phyloP scores from a whole-genome alignment of 2,888 invertebrate genomes.

The Xylota segnis region DNA sequence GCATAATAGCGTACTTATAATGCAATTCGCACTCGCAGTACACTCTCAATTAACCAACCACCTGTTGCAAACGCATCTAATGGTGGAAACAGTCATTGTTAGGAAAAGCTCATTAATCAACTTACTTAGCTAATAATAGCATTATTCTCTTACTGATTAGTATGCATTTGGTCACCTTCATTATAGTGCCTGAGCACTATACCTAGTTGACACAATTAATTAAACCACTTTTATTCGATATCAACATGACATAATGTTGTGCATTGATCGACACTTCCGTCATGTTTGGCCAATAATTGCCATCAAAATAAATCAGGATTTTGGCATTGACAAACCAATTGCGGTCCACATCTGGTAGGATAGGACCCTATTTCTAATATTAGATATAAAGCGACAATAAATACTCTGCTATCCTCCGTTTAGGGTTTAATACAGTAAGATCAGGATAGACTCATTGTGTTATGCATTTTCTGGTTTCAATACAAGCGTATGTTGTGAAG shows the following conservation, averaged over 20 bases:
- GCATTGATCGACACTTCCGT: background rate
- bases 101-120: constrained; percentile 57
- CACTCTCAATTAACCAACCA: constrained; percentile 2
- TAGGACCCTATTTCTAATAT: too few relatives aligned
- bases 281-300: background rate
- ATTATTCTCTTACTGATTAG: constrained; percentile 55
- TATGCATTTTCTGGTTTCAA: too few relatives aligned
- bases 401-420: too few relatives aligned
- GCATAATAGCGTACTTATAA: background rate
- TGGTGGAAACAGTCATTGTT: background rate
- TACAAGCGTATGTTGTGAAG: too few relatives aligned
- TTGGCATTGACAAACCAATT: background rate
- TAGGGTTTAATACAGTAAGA: too few relatives aligned
- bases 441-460: too few relatives aligned
- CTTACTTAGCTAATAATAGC: constrained; percentile 52
- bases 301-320: background rate
- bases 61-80: constrained; percentile 15
- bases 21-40: too few relatives aligned
- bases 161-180: constrained; percentile 57
- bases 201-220: constrained; percentile 11
- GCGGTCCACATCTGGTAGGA: too few relatives aligned
- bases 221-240: constrained; percentile 8
- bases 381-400: too few relatives aligned
- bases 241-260: constrained; percentile 1
- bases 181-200: background rate